Evolutionary conservation across 2,113 vertebrate species (phyloP).

Genomic region (Centropus unirufus): DNA sequence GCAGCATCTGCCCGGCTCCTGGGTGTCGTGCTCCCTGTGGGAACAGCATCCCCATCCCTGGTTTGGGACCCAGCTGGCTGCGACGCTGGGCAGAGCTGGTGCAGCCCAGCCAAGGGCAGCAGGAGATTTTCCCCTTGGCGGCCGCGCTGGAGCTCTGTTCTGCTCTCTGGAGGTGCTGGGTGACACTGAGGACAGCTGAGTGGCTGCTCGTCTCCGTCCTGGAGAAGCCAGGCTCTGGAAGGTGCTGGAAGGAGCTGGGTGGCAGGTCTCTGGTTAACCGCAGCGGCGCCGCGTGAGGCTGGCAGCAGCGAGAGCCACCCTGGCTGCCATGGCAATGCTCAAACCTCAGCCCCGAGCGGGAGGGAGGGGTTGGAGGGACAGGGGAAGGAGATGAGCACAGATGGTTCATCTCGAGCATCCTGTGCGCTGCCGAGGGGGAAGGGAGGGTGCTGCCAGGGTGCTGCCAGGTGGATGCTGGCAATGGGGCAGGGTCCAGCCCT

Average conservation of each 20-base stretch:
- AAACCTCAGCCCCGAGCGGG: not conserved
- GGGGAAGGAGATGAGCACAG: not conserved
- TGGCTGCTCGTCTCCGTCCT: not conserved
- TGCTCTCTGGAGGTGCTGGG: not conserved
- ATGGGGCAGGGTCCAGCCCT: accelerated
- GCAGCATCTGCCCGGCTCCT: not conserved
- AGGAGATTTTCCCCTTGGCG: not conserved
- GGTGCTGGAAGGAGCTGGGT: not conserved
- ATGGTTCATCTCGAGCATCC: not conserved
- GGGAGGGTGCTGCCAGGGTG: not conserved
- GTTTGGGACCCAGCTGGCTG: accelerated
- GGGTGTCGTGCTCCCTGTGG: accelerated
- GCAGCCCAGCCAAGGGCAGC: accelerated
- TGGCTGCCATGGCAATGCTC: constrained; percentile 7
- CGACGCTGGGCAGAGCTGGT: accelerated
- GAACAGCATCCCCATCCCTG: not conserved
- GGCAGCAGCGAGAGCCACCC: not conserved
- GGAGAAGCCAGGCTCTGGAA: not conserved
- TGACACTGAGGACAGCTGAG: not conserved
- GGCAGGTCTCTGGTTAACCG: not conserved
- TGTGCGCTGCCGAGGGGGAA: not conserved
- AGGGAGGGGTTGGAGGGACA: not conserved
- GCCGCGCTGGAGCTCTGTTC: not conserved
- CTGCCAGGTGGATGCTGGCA: not conserved
- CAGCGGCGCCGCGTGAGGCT: not conserved